phyloP scores from a whole-genome alignment of 92 coral and sea anemone species.

The Parazoanthus atlanticus region DNA sequence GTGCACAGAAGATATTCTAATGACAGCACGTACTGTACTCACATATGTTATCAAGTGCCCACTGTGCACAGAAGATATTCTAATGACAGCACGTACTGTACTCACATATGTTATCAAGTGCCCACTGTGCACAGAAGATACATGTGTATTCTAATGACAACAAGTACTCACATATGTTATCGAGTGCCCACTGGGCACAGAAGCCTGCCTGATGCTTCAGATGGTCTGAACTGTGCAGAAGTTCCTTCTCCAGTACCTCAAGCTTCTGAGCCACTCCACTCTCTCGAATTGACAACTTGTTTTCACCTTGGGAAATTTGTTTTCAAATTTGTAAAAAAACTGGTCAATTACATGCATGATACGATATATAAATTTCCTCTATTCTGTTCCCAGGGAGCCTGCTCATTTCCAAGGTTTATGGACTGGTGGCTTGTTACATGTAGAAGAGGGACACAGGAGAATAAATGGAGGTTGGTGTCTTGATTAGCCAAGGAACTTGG shows the following conservation, averaged over 20 bases:
- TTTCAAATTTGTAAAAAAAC: too few species aligned
- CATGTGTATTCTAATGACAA: too few species aligned
- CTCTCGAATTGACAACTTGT: constrained; percentile 73
- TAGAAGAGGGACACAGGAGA: too few species aligned
- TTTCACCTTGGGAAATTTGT: constrained; percentile 71
- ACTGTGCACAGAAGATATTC: constrained; percentile 81
- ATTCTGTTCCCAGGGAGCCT: too few species aligned
- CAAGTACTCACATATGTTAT: constrained; percentile 52
- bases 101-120: constrained; percentile 67
- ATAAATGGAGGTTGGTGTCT: too few species aligned
- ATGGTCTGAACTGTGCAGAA: constrained; percentile 71
- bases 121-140: constrained; percentile 94
- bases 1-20: neutral
- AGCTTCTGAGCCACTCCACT: constrained; percentile 78
- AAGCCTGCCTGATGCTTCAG: constrained; percentile 93
- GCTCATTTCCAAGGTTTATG: neutral
- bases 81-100: neutral
- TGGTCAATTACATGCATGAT: too few species aligned
- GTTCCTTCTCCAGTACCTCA: constrained; percentile 66
- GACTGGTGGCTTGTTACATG: too few species aligned
- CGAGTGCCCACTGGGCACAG: constrained; percentile 97
- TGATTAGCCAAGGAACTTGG: too few species aligned
- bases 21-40: neutral
- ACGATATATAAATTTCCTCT: too few species aligned
- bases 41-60: constrained; percentile 73